Conservation (phyloP, 2,888 invertebrate species). For the Trachelus stipa region DNA sequence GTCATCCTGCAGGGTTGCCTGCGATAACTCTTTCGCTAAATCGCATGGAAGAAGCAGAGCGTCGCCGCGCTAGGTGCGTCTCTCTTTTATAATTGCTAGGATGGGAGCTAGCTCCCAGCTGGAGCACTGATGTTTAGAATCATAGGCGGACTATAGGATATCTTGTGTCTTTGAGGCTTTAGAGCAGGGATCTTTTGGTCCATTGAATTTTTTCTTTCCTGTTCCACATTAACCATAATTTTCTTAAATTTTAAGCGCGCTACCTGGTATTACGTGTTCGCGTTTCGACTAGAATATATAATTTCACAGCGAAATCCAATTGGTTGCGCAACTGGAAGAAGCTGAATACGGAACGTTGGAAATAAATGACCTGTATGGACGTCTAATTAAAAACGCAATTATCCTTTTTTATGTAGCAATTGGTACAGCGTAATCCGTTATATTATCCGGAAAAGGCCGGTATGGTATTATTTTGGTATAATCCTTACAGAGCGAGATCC, state of each 20-base stretch:
- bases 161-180: neutral
- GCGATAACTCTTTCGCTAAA: neutral
- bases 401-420: neutral
- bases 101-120: neutral
- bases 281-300: too few relatives aligned
- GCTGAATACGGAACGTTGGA: too few relatives aligned
- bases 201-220: neutral
- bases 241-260: neutral
- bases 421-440: neutral
- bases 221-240: neutral
- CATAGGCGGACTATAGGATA: neutral
- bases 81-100: neutral
- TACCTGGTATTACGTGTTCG: neutral
- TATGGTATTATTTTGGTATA: neutral
- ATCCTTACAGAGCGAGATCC: neutral
- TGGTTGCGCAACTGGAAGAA: too few relatives aligned
- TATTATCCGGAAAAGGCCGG: neutral
- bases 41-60: neutral
- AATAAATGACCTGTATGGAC: too few relatives aligned
- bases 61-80: neutral
- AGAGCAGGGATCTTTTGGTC: neutral
- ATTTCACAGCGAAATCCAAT: too few relatives aligned
- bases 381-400: neutral
- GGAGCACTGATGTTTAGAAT: neutral
- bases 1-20: neutral